A percentile compares a stretch with the other conserved stretches of the same genome.
Conservation (phyloP, 1,140 invertebrate genomes). For the Trigoniulus corallinus region DNA sequence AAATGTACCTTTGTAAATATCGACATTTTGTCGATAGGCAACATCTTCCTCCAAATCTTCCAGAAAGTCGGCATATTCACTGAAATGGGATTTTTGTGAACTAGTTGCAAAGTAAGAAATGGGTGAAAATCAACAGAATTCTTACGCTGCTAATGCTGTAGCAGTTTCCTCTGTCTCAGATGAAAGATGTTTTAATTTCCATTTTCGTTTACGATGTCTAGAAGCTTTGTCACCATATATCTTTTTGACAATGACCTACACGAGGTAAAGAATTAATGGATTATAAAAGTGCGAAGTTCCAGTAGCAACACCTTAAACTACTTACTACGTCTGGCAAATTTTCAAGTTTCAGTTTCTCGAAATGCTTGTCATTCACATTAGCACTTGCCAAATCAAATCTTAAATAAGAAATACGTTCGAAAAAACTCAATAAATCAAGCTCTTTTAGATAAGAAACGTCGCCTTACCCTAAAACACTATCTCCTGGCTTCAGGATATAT, state of each 20-base stretch:
- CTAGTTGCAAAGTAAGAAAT: background rate
- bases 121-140: background rate
- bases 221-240: conserved; percentile 54
- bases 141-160: conserved; percentile 12
- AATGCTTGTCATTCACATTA: conserved; percentile 76
- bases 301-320: background rate
- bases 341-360: conserved; percentile 60
- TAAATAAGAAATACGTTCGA: conserved; percentile 15
- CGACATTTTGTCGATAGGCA: conserved; percentile 70
- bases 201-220: conserved; percentile 55
- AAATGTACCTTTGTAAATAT: conserved; percentile 63
- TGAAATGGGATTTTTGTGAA: conserved; percentile 24
- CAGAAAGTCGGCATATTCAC: conserved; percentile 88
- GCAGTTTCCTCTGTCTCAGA: conserved; percentile 37
- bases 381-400: conserved; percentile 74
- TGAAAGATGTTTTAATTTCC: conserved; percentile 80
- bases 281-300: background rate
- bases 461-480: conserved; percentile 69
- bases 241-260: conserved; percentile 73
- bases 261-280: conserved; percentile 2
- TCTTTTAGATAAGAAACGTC: conserved; percentile 1
- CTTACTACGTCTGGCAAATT: conserved; percentile 61
- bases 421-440: conserved; percentile 6
- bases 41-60: conserved; percentile 95
- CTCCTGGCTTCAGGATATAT: conserved; percentile 79